These are phyloP conservation scores for Montipora foliosa DNA, from an alignment of 64 coral and sea anemone genomes.

Conservation along the genomic window DNA sequence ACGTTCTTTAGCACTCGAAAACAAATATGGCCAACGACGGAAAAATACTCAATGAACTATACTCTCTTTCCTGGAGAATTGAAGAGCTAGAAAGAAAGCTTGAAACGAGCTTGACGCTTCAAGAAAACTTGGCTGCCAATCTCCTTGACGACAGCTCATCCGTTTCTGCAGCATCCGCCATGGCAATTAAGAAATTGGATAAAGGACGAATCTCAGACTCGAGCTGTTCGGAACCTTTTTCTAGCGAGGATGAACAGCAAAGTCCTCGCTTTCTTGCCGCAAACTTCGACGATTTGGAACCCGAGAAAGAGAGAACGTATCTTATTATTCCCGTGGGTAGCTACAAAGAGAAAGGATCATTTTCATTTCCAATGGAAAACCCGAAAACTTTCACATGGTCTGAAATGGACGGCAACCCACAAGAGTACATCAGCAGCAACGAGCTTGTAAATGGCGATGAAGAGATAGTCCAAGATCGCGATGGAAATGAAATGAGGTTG, in stretches of 20 bases:
- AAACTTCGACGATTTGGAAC: constrained; percentile 1
- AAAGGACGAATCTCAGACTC: constrained; percentile 25
- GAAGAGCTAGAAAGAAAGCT: constrained; percentile 76
- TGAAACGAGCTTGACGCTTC: constrained; percentile 42
- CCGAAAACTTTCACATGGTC: constrained; percentile 67
- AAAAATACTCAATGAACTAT: constrained; percentile 52
- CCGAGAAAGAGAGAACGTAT: constrained; percentile 39
- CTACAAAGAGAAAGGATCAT: constrained; percentile 50
- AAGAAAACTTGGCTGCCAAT: constrained; percentile 46
- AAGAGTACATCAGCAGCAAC: neutral
- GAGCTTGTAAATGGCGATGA: neutral
- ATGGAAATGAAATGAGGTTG: neutral
- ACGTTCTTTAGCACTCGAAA: neutral
- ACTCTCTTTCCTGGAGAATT: constrained; percentile 74
- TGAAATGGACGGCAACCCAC: constrained; percentile 41
- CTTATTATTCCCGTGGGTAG: constrained; percentile 78
- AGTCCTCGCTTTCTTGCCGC: neutral
- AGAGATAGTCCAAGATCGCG: constrained; percentile 1
- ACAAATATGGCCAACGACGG: constrained; percentile 31
- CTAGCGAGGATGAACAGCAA: constrained; percentile 16
- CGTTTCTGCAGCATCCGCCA: neutral
- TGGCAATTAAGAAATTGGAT: constrained; percentile 17
- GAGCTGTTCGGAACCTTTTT: constrained; percentile 18
- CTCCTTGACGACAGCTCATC: constrained; percentile 31
- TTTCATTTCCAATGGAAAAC: constrained; percentile 54